phyloP scores from a whole-genome alignment of 1,140 invertebrate genomes.

The Aphidius ervi region DNA sequence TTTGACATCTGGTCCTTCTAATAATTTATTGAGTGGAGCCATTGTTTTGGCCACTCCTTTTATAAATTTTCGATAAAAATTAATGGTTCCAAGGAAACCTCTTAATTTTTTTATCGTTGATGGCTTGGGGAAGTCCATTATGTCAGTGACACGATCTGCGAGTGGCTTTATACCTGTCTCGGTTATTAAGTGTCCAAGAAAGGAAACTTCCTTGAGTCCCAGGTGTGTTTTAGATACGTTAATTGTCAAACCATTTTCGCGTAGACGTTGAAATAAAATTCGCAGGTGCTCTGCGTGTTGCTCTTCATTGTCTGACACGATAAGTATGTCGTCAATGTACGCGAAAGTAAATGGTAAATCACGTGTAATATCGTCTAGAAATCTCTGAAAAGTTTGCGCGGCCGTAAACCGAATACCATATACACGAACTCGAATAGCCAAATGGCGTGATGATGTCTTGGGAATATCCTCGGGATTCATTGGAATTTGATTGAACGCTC shows the following conservation, averaged over 20 bases:
- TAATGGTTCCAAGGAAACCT: constrained; percentile 33
- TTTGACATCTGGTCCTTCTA: constrained; percentile 8
- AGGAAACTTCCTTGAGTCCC: constrained; percentile 27
- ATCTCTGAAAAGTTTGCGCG: constrained; percentile 42
- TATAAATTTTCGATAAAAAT: constrained; percentile 30
- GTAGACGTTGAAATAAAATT: constrained; percentile 24
- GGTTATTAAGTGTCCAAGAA: constrained; percentile 36
- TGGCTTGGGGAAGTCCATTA: background rate
- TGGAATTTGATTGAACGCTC: constrained; percentile 52
- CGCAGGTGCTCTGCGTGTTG: constrained; percentile 29
- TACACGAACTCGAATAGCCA: constrained; percentile 42
- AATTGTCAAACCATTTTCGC: constrained; percentile 25
- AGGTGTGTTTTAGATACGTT: constrained; percentile 37
- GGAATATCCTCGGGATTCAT: constrained; percentile 33
- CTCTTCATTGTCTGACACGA: constrained; percentile 30
- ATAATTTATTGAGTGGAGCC: constrained; percentile 25
- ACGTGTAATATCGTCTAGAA: constrained; percentile 39
- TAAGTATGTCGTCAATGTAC: constrained; percentile 42
- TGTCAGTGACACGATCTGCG: background rate
- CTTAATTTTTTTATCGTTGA: constrained; percentile 13
- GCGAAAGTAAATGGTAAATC: background rate
- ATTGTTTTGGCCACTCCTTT: constrained; percentile 25
- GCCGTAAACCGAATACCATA: constrained; percentile 44
- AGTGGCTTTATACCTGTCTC: constrained; percentile 23
- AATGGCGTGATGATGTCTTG: constrained; percentile 44